phyloP scores from a whole-genome alignment of 2,888 invertebrate genomes.

The Nasonovia ribisnigri region DNA sequence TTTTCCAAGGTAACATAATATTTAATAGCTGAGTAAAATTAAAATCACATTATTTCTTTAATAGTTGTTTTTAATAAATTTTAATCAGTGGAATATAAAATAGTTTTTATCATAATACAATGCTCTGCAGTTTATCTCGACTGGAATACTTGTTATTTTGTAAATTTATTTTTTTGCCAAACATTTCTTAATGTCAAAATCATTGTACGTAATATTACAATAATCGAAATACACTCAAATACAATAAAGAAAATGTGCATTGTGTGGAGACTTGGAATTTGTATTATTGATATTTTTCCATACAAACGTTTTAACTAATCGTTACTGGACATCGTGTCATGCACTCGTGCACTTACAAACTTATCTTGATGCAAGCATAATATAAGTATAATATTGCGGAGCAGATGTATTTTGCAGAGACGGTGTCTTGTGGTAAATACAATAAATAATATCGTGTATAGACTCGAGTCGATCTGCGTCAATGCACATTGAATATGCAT shows the following conservation, averaged over 20 bases:
- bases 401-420: conserved; percentile 46
- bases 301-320: conserved; percentile 50
- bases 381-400: not conserved
- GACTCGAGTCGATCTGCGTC: not conserved
- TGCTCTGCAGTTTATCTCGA: not conserved
- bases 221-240: not conserved
- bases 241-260: conserved; percentile 14
- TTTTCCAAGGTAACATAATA: too few species aligned
- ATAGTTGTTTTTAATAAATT: not conserved
- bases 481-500: not conserved
- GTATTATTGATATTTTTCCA: conserved; percentile 19
- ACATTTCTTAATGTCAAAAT: not conserved
- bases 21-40: too few species aligned
- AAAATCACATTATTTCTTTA: too few species aligned
- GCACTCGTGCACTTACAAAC: conserved; percentile 44
- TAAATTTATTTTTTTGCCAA: not conserved
- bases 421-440: not conserved
- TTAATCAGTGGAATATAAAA: not conserved
- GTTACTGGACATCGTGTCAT: conserved; percentile 49
- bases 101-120: not conserved
- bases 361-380: conserved; percentile 36
- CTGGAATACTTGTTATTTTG: not conserved
- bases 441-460: conserved; percentile 49
- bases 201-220: not conserved
- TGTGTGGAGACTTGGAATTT: conserved; percentile 31